These are phyloP conservation scores for Actias luna DNA, from an alignment of 2,888 invertebrate genomes.

Conservation along the genomic window DNA sequence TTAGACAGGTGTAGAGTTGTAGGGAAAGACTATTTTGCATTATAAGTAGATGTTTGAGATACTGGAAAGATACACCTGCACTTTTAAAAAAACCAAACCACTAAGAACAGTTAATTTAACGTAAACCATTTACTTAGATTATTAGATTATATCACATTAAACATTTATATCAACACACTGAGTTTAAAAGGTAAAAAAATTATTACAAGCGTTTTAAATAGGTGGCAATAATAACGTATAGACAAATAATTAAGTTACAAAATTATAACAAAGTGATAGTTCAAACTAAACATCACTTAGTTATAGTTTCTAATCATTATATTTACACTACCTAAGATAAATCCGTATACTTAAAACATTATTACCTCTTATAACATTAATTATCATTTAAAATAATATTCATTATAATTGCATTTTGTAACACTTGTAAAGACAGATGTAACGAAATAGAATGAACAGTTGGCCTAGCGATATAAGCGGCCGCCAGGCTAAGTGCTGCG, in stretches of 20 bases:
- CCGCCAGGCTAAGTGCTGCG: too few relatives aligned
- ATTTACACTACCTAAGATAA: background rate
- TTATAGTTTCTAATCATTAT: background rate
- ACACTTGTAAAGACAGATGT: background rate
- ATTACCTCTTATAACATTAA: background rate
- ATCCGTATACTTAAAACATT: too few relatives aligned
- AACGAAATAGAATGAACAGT: background rate
- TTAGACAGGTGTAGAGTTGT: constrained; percentile 59
- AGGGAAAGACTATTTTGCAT: constrained; percentile 64
- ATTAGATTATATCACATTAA: constrained; percentile 21
- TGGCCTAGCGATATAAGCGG: too few relatives aligned
- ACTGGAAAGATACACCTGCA: constrained; percentile 73
- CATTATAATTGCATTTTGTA: background rate
- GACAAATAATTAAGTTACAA: background rate
- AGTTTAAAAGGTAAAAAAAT: background rate
- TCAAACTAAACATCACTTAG: background rate
- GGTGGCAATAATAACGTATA: background rate
- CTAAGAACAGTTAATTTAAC: constrained; percentile 38
- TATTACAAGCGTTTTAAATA: background rate
- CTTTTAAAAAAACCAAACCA: constrained; percentile 39
- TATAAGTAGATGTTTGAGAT: constrained; percentile 31
- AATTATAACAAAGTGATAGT: background rate
- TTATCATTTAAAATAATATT: background rate
- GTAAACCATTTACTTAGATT: constrained; percentile 31
- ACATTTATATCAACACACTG: background rate